phyloP scores from a whole-genome alignment of 2,888 invertebrate genomes.

The Stenolophus ochropezus region DNA sequence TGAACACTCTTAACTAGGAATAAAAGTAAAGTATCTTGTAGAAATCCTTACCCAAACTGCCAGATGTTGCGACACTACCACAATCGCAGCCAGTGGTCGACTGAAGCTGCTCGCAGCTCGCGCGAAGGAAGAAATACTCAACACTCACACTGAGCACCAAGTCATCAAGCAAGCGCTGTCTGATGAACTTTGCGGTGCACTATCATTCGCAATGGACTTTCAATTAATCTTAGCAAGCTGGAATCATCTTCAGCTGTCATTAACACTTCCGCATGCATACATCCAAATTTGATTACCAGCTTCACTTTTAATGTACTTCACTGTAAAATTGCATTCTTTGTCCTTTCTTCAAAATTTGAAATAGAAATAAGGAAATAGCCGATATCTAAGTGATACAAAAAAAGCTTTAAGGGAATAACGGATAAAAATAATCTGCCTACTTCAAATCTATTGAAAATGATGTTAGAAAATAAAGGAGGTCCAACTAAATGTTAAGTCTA shows the following conservation, averaged over 20 bases:
- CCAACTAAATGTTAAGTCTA: no score
- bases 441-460: no score
- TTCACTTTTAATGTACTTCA: background rate
- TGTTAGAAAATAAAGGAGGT: no score
- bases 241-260: background rate
- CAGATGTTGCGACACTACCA: slow-evolving; percentile 35
- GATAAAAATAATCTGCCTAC: no score
- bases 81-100: slow-evolving; percentile 45
- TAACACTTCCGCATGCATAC: slow-evolving; percentile 1
- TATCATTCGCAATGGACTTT: slow-evolving; percentile 4
- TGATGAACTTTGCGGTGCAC: slow-evolving; percentile 32
- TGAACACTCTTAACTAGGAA: no score
- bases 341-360: no score
- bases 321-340: no score
- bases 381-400: no score
- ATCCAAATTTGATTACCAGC: no score
- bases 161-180: background rate
- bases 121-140: slow-evolving; percentile 38
- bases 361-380: no score
- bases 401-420: no score
- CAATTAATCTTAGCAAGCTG: background rate
- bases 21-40: background rate
- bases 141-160: no score
- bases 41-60: background rate
- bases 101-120: slow-evolving; percentile 29